Base-by-base conservation (phyloP, 2,113 vertebrate genomes). In the Zosterops lateralis region DNA sequence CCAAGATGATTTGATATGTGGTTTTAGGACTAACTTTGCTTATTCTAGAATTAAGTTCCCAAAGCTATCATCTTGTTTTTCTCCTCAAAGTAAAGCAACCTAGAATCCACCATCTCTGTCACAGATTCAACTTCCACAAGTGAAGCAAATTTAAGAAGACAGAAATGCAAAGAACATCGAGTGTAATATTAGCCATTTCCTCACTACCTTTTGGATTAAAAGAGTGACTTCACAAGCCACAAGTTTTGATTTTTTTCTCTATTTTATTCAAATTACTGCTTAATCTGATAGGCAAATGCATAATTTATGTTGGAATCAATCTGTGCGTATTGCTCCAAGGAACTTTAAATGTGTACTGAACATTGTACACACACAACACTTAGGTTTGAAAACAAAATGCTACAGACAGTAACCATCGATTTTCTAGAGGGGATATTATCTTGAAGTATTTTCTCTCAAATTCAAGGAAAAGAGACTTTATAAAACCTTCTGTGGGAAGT, bases 221-320 rank as follows among this genome's bases (percentile, higher is more conserved):
- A 84, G 3, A 81, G 5, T 0, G 0, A 70, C 38, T 66, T 40
- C 0, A 5, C 81, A 66, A 40, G 8, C 34, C 17, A 24, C 5
- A 47, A 10, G 10, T 44, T 84, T 81, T 60, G 38, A 4, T 53
- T 17, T 45, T 60, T 60, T 88, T 72, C 45, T 56, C 40, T 36
- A 36, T 48, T 10, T 67, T 72, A 56, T 47, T 85, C 15, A 32
- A 90, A 83, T 14, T 65, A 53, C 4, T 20, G 2, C 31, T 83
- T 62, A 62, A 70, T 66, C 38, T 54, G 76, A 87, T 29, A 70
- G 13, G 42, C 11, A 92, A 78, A 67, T 71, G 58, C 15, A 62
- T 66, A 28, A 70, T 18, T 80, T n/a, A 57, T 3, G 6, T 15
- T 29, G 26, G 87, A 91, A 94, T 32, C 18, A 32, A 38, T 74